Percentiles rank a stretch among this genome's conserved stretches.
phyloP scores from a whole-genome alignment of 2,888 invertebrate genomes.

The Campaea margaritaria region DNA sequence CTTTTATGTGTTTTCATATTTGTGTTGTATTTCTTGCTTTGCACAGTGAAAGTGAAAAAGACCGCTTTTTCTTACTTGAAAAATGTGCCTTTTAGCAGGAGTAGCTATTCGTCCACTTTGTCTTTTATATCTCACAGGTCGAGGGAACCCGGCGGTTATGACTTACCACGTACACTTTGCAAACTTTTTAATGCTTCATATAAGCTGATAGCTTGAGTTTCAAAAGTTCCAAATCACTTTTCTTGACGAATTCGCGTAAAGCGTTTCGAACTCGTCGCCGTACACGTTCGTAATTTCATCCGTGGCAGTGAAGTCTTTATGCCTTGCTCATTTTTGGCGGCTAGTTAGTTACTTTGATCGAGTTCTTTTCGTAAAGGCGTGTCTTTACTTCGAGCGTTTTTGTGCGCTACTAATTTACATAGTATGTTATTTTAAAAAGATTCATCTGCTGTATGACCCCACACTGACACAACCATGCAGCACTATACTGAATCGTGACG shows the following conservation, averaged over 20 bases:
- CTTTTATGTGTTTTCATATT: constrained; percentile 21
- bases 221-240: constrained; percentile 45
- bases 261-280: constrained; percentile 40
- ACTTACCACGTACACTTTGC: constrained; percentile 38
- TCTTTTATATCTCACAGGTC: constrained; percentile 24
- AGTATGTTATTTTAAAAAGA: no score
- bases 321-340: constrained; percentile 52
- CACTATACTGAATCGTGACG: no score
- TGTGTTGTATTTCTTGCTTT: constrained; percentile 9
- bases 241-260: constrained; percentile 44
- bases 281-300: constrained; percentile 42
- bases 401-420: background rate
- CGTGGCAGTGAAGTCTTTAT: constrained; percentile 39
- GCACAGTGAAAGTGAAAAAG: constrained; percentile 7
- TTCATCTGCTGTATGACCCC: no score
- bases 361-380: constrained; percentile 60
- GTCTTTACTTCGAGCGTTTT: constrained; percentile 2
- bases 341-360: constrained; percentile 67
- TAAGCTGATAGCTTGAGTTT: constrained; percentile 41
- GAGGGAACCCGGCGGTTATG: constrained; percentile 30
- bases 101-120: constrained; percentile 28
- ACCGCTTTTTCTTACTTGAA: constrained; percentile 6
- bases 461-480: no score
- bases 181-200: constrained; percentile 44
- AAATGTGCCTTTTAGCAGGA: constrained; percentile 18